These are phyloP conservation scores for Macrosoma leucophasiata DNA, from an alignment of 2,888 invertebrate species.

Conservation along the genomic window DNA sequence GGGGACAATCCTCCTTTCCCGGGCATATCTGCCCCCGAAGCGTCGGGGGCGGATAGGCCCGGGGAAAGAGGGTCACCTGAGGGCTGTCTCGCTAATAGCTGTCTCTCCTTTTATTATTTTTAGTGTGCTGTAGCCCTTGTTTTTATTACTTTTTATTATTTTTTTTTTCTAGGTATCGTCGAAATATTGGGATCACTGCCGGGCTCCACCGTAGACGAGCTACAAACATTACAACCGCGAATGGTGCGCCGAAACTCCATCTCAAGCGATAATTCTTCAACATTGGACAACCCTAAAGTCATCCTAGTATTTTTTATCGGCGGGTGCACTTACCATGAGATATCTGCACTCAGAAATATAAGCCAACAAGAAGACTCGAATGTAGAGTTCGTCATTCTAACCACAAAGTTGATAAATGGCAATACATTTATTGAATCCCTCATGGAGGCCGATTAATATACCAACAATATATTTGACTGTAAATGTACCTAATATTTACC, in stretches of 20 bases:
- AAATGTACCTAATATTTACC: no score
- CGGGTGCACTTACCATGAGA: constrained; percentile 97
- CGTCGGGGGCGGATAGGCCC: no score
- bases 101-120: no score
- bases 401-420: constrained; percentile 95
- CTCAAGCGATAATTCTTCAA: constrained; percentile 74
- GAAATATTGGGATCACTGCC: constrained; percentile 90
- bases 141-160: background rate
- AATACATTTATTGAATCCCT: constrained; percentile 87
- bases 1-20: no score
- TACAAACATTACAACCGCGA: constrained; percentile 75
- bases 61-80: no score
- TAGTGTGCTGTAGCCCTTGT: no score
- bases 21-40: no score
- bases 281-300: constrained; percentile 78
- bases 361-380: constrained; percentile 87
- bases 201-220: constrained; percentile 83
- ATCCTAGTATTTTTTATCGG: constrained; percentile 97
- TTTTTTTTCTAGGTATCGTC: constrained; percentile 76
- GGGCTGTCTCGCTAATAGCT: no score
- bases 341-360: constrained; percentile 83
- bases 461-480: background rate
- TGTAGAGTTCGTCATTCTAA: constrained; percentile 92
- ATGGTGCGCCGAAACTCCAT: constrained; percentile 74
- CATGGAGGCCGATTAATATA: constrained; percentile 69